Evolutionary conservation across 1,140 invertebrate species (phyloP).

Genomic region (Sycophaga agraensis): DNA sequence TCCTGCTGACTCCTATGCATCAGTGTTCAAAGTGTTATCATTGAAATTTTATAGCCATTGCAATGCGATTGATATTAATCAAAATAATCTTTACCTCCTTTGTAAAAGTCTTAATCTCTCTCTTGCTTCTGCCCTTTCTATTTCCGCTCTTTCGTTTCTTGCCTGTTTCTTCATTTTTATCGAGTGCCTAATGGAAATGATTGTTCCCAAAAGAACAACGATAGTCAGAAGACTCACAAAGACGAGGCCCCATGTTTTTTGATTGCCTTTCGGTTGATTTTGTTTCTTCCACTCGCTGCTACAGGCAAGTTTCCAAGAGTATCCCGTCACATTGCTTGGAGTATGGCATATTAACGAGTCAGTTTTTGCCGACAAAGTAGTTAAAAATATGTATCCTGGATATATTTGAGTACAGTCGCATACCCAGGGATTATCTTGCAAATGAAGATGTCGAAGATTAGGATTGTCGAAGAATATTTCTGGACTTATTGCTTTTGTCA

Average conservation of each 20-base stretch:
- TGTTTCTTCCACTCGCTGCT: slow-evolving; percentile 59
- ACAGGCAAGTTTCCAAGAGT: slow-evolving; percentile 68
- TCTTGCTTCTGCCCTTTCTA: slow-evolving; percentile 58
- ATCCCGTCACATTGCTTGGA: slow-evolving; percentile 62
- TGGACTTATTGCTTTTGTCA: slow-evolving; percentile 63
- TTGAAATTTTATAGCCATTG: neutral
- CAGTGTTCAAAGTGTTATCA: too few species aligned
- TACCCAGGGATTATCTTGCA: slow-evolving; percentile 73
- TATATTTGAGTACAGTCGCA: slow-evolving; percentile 67
- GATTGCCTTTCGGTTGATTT: slow-evolving; percentile 36
- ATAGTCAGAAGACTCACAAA: slow-evolving; percentile 47
- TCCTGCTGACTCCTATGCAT: too few species aligned
- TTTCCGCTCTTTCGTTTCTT: slow-evolving; percentile 50
- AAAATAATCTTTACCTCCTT: slow-evolving; percentile 45
- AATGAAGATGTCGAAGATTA: slow-evolving; percentile 59
- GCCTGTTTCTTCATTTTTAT: slow-evolving; percentile 59
- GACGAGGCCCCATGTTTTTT: slow-evolving; percentile 65
- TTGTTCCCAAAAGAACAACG: slow-evolving; percentile 57
- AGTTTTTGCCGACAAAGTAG: slow-evolving; percentile 61
- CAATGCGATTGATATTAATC: too few species aligned
- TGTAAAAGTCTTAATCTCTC: slow-evolving; percentile 64
- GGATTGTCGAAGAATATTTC: slow-evolving; percentile 64
- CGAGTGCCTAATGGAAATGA: slow-evolving; percentile 54
- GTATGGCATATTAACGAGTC: slow-evolving; percentile 61
- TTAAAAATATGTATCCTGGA: slow-evolving; percentile 63